Conservation (phyloP, 1,140 invertebrate species). For the Sitophilus oryzae region DNA sequence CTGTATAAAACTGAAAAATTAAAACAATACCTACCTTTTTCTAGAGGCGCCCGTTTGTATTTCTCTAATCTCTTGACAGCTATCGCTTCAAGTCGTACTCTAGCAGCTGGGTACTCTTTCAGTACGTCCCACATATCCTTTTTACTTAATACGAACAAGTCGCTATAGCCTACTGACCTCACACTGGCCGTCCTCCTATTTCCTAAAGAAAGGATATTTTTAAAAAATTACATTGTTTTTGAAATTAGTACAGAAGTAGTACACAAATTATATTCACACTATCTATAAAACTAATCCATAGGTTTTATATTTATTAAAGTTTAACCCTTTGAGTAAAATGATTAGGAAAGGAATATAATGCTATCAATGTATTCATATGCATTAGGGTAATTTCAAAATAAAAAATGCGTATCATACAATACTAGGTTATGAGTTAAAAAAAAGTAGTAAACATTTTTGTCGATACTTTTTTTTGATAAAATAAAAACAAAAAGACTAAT, state of each 20-base stretch:
- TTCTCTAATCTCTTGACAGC: slow-evolving; percentile 94
- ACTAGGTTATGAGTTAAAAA: no score
- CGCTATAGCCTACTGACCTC: slow-evolving; percentile 95
- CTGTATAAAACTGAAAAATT: no score
- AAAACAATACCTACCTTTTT: slow-evolving; percentile 64
- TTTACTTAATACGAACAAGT: slow-evolving; percentile 97
- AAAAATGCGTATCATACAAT: no score
- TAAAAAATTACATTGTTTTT: neutral
- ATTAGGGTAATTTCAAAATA: no score
- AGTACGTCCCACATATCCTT: slow-evolving; percentile 99
- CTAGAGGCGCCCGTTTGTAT: slow-evolving; percentile 86
- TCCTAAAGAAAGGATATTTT: slow-evolving; percentile 53
- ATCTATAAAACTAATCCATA: neutral
- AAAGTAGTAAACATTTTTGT: no score
- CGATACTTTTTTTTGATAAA: no score
- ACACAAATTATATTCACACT: neutral
- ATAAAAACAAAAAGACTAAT: no score
- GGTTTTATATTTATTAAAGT: neutral
- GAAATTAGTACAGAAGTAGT: neutral
- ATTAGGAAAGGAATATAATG: no score
- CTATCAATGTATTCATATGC: no score
- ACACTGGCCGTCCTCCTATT: slow-evolving; percentile 95
- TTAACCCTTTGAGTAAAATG: no score
- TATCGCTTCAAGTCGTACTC: slow-evolving; percentile 93
- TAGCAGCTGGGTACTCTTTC: slow-evolving; percentile 95